A percentile compares a stretch with the other conserved stretches of the same genome.
Conservation (phyloP, 2,888 invertebrate species). For the Caenorhabditis sp. region DNA sequence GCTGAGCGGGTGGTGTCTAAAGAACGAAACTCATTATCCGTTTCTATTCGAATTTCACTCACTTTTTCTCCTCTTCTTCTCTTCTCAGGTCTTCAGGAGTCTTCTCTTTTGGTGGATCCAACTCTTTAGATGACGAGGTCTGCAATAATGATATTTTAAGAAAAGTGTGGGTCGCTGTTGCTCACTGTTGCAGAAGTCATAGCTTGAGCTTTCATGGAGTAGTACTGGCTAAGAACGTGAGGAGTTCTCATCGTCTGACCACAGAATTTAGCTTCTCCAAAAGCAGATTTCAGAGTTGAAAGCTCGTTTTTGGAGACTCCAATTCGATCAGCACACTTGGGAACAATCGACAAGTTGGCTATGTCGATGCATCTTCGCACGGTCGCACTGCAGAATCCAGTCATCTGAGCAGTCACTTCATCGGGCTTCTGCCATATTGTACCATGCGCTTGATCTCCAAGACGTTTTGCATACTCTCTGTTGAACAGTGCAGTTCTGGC, state of each 20-base stretch:
- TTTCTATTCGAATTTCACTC: neutral
- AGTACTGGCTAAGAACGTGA: constrained; percentile 50
- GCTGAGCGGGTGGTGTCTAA: constrained; percentile 38
- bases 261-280: constrained; percentile 46
- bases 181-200: neutral
- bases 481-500: constrained; percentile 60
- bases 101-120: neutral
- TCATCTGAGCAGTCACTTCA: constrained; percentile 60
- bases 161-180: too few species aligned
- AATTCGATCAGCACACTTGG: constrained; percentile 54
- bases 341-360: constrained; percentile 45
- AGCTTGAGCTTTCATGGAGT: constrained; percentile 24
- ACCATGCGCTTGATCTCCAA: constrained; percentile 40
- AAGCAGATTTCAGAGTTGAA: constrained; percentile 19
- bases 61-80: constrained; percentile 13
- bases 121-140: neutral
- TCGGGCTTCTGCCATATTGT: constrained; percentile 61
- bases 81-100: neutral
- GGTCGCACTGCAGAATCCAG: constrained; percentile 64
- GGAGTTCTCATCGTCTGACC: constrained; percentile 53
- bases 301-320: constrained; percentile 56
- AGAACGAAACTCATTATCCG: neutral
- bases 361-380: constrained; percentile 59
- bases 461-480: constrained; percentile 53
- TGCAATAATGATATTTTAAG: neutral